phyloP scores from a whole-genome alignment of 92 coral and sea anemone genomes.

The Montipora capitata region DNA sequence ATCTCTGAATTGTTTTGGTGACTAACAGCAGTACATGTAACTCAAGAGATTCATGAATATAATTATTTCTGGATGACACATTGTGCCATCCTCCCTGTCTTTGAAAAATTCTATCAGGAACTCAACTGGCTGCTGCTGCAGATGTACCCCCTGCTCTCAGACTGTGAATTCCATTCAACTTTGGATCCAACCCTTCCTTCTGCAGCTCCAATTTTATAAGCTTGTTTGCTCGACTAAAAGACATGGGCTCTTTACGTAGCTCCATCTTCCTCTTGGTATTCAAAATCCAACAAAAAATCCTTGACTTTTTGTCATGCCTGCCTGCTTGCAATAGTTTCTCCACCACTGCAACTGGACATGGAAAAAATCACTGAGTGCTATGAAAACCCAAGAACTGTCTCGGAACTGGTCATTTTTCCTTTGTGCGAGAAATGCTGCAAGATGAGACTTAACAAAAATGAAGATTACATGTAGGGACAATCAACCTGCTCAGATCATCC shows the following conservation, averaged over 20 bases:
- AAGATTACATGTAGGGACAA: conserved; percentile 19
- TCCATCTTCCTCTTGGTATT: conserved; percentile 34
- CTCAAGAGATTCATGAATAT: conserved; percentile 65
- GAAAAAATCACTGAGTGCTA: conserved; percentile 30
- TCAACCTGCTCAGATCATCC: conserved; percentile 31
- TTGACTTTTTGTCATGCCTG: background rate
- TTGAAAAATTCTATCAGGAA: conserved; percentile 61
- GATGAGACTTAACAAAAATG: conserved; percentile 39
- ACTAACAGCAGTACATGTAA: conserved; percentile 40
- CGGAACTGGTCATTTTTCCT: conserved; percentile 71
- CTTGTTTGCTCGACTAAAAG: conserved; percentile 56
- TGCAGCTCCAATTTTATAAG: conserved; percentile 46
- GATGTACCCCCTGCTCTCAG: conserved; percentile 73
- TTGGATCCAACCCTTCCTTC: conserved; percentile 53
- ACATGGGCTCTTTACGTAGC: conserved; percentile 43
- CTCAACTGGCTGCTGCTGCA: conserved; percentile 46
- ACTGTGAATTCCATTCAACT: conserved; percentile 65
- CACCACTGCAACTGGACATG: conserved; percentile 48
- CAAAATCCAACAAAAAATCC: conserved; percentile 49
- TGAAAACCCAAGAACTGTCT: conserved; percentile 48
- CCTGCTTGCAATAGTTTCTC: conserved; percentile 47
- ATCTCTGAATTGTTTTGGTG: conserved; percentile 31
- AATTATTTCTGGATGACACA: conserved; percentile 51
- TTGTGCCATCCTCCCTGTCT: conserved; percentile 77
- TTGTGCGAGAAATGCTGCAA: conserved; percentile 40